Conservation (phyloP, 1,140 invertebrate species). For the Ganaspis sp. region DNA sequence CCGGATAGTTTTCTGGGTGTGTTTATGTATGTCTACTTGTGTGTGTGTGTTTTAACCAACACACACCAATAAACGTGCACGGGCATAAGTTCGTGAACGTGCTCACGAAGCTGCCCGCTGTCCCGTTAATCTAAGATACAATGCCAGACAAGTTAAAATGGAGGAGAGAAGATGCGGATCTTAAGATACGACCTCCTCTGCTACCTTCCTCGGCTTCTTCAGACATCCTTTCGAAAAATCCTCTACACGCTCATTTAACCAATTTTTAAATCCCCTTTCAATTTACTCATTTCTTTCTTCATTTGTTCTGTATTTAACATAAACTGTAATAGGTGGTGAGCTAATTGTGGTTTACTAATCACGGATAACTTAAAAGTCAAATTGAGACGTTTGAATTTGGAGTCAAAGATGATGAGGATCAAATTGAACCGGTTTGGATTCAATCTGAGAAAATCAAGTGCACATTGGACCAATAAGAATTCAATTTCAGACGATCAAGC, state of each 20-base stretch:
- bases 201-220: constrained; percentile 19
- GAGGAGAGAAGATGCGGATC: constrained; percentile 40
- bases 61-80: neutral
- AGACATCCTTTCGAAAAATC: neutral
- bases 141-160: constrained; percentile 52
- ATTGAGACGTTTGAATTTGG: too few relatives aligned
- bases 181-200: constrained; percentile 33
- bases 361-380: too few relatives aligned
- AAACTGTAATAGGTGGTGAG: too few relatives aligned
- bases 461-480: too few relatives aligned
- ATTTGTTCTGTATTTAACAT: neutral
- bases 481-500: too few relatives aligned
- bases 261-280: neutral
- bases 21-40: neutral
- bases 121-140: constrained; percentile 70
- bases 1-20: constrained; percentile 25
- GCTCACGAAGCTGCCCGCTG: constrained; percentile 41
- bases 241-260: neutral
- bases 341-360: too few relatives aligned
- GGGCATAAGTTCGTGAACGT: constrained; percentile 33
- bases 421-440: too few relatives aligned
- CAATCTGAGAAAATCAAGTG: too few relatives aligned
- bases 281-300: neutral
- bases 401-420: too few relatives aligned
- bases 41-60: neutral